These are phyloP conservation scores for Cotesia vestalis DNA, from an alignment of 1,140 invertebrate species.

Conservation along the genomic window DNA sequence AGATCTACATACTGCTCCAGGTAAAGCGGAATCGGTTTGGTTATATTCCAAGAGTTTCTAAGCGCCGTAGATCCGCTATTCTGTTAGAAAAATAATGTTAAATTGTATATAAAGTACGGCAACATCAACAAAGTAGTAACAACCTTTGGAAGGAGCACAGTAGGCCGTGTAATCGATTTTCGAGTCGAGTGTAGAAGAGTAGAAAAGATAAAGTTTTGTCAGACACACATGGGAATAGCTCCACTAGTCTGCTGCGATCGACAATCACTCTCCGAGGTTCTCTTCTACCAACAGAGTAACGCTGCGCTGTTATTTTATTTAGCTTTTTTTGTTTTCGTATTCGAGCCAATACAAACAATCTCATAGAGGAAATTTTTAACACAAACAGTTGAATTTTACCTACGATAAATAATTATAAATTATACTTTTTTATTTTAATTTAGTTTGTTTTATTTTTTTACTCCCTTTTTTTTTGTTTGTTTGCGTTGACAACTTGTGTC, in stretches of 20 bases:
- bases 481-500: slow-evolving; percentile 68
- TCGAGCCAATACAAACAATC: neutral
- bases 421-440: neutral
- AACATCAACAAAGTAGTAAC: neutral
- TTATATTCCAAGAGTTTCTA: no score
- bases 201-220: neutral
- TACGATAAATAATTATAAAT: neutral
- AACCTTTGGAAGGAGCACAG: no score
- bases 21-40: no score
- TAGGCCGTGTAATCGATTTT: slow-evolving; percentile 11
- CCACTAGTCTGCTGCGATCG: neutral
- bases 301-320: slow-evolving; percentile 19
- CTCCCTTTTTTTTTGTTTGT: slow-evolving; percentile 24
- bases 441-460: slow-evolving; percentile 11
- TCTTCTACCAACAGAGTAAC: slow-evolving; percentile 1
- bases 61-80: no score
- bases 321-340: slow-evolving; percentile 4
- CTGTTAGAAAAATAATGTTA: no score
- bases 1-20: no score
- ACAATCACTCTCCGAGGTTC: slow-evolving; percentile 10
- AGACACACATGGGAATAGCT: slow-evolving; percentile 1
- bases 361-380: neutral
- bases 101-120: no score
- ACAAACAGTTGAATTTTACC: neutral
- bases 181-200: neutral